phyloP scores from a whole-genome alignment of 2,888 invertebrate genomes.

The Hanleya hanleyi region DNA sequence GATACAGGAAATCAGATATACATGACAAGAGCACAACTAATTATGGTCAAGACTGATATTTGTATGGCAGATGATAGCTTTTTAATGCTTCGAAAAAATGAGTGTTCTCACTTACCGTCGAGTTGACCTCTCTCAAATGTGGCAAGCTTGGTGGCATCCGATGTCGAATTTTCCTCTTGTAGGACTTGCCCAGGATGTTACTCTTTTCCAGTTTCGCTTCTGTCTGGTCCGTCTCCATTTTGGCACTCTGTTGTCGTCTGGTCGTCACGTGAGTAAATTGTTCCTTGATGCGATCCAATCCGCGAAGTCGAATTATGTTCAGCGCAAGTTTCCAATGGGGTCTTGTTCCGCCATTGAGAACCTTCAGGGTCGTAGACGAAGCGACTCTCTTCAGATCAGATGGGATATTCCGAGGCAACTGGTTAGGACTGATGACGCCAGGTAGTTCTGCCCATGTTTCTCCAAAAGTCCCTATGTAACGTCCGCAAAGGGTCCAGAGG shows the following conservation, averaged over 20 bases:
- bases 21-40: too few relatives aligned
- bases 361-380: slow-evolving; percentile 86
- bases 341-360: slow-evolving; percentile 51
- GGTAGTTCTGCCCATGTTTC: slow-evolving; percentile 79
- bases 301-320: slow-evolving; percentile 35
- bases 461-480: slow-evolving; percentile 82
- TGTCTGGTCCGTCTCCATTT: slow-evolving; percentile 9
- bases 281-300: slow-evolving; percentile 37
- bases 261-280: slow-evolving; percentile 39
- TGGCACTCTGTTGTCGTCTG: slow-evolving; percentile 27
- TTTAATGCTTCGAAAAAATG: too few relatives aligned
- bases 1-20: too few relatives aligned
- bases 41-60: too few relatives aligned
- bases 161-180: slow-evolving; percentile 52
- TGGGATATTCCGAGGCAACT: slow-evolving; percentile 78
- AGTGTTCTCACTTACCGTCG: slow-evolving; percentile 49
- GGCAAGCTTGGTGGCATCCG: slow-evolving; percentile 45
- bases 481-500: slow-evolving; percentile 63
- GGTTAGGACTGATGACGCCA: slow-evolving; percentile 69
- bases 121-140: slow-evolving; percentile 47
- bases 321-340: slow-evolving; percentile 51
- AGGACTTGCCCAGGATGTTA: slow-evolving; percentile 58
- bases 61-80: too few relatives aligned
- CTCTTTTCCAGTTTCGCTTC: slow-evolving; percentile 35
- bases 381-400: slow-evolving; percentile 83